Percentiles rank a stretch among this genome's conserved stretches.
These are phyloP conservation scores for Nymphicus hollandicus DNA, from an alignment of 2,113 vertebrate species.

Conservation along the genomic window DNA sequence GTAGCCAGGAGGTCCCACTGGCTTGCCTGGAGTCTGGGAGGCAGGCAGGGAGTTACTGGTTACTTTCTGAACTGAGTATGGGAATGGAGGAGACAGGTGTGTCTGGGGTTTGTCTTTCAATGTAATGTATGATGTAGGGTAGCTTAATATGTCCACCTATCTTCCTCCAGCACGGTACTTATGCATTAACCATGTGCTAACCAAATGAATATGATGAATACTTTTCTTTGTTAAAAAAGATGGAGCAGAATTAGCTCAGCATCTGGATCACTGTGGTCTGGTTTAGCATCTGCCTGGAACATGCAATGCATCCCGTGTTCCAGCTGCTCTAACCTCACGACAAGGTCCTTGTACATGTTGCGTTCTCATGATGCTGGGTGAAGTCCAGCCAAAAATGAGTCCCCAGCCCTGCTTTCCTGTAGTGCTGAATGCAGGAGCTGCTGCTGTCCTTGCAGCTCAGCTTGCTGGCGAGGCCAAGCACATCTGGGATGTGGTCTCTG, in stretches of 20 bases:
- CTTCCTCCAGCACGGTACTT: neutral
- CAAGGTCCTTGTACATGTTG: rapidly evolving
- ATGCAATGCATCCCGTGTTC: rapidly evolving
- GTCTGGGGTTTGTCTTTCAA: neutral
- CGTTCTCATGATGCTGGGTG: neutral
- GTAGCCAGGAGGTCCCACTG: neutral
- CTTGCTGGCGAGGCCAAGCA: neutral
- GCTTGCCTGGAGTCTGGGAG: neutral
- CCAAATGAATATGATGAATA: neutral
- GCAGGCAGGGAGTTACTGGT: neutral
- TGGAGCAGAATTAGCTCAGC: neutral
- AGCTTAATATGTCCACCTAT: neutral
- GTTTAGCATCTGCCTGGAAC: neutral
- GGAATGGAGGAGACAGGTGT: neutral
- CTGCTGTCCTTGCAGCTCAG: neutral
- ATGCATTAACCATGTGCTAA: neutral
- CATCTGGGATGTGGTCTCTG: neutral
- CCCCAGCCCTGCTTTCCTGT: neutral
- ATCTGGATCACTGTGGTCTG: neutral
- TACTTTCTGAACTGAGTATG: neutral
- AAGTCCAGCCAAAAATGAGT: neutral
- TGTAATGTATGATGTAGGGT: neutral
- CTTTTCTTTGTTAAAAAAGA: neutral
- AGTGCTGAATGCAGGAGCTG: neutral
- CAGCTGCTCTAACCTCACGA: neutral